A percentile compares a stretch with the other conserved stretches of the same genome.
Evolutionary conservation across 2,113 vertebrate species (phyloP).

Genomic region (Scomber scombrus): DNA sequence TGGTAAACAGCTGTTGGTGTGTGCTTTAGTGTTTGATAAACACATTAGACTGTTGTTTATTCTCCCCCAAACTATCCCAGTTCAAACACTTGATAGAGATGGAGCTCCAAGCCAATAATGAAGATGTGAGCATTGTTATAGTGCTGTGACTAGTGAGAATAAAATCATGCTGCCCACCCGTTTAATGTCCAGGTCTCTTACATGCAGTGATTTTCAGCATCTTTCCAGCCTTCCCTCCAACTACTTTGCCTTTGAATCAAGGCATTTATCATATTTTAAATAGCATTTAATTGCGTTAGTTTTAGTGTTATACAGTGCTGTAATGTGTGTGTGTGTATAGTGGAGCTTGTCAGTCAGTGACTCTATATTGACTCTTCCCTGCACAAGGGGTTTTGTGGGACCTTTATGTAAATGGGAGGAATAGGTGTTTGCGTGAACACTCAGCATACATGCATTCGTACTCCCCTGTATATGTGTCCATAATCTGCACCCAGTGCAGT

Average conservation of each 20-base stretch:
- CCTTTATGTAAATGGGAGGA: no score
- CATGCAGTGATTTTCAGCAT: neutral
- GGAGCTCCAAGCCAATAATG: constrained; percentile 77
- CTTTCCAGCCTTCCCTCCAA: neutral
- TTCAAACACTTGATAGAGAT: constrained; percentile 79
- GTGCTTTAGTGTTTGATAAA: constrained; percentile 84
- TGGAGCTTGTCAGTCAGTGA: neutral
- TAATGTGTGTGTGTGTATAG: constrained; percentile 1
- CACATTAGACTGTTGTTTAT: constrained; percentile 88
- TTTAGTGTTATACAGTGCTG: constrained; percentile 12
- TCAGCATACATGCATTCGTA: neutral
- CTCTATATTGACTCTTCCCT: neutral
- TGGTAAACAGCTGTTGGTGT: constrained; percentile 83
- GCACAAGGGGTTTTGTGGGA: constrained; percentile 10
- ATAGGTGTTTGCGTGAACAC: neutral
- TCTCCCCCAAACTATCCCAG: constrained; percentile 82
- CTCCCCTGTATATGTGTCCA: constrained; percentile 6
- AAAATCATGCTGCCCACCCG: constrained; percentile 5
- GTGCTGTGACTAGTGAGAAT: constrained; percentile 16
- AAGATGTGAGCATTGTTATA: constrained; percentile 46
- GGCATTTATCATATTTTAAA: neutral
- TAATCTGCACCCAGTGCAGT: constrained; percentile 18
- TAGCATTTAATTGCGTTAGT: neutral
- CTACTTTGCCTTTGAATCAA: neutral
- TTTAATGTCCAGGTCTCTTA: neutral